Conservation (phyloP, 2,113 vertebrate species). For the Tilapia sparmanii region DNA sequence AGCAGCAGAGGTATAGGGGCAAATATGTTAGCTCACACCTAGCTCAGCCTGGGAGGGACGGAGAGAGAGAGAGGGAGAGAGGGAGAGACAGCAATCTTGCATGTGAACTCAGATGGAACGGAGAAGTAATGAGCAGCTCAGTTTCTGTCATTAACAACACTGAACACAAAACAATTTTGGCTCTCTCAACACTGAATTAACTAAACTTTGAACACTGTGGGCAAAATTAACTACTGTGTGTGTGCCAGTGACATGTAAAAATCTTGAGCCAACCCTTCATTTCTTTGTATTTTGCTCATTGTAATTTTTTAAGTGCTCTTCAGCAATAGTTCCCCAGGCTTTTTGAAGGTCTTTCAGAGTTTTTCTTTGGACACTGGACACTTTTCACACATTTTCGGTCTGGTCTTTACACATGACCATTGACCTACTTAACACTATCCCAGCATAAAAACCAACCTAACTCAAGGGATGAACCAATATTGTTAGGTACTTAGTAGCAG, state of each 20-base stretch:
- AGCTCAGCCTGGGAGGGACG: neutral
- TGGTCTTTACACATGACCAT: neutral
- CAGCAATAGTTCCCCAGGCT: neutral
- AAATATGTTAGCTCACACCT: conserved; percentile 25
- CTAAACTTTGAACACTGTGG: neutral
- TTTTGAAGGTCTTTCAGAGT: neutral
- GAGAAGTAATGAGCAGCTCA: conserved; percentile 18
- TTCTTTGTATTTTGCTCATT: neutral
- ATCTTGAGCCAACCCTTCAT: neutral
- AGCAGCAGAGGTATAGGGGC: neutral
- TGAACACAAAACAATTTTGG: neutral
- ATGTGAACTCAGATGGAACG: neutral
- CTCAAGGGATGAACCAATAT: neutral
- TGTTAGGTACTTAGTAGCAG: neutral
- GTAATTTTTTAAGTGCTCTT: neutral
- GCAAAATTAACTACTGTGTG: neutral
- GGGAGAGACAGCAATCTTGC: neutral
- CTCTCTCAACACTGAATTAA: neutral
- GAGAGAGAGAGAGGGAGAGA: neutral
- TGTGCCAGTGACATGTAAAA: neutral
- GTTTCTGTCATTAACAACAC: conserved; percentile 30
- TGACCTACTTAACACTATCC: neutral
- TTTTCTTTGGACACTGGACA: neutral
- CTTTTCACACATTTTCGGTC: neutral
- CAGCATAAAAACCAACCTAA: neutral